Evolutionary conservation across 2,797 vertebrate species (phyloP), one percentile per base, ranked within the genome.

Genomic region (Lepus townsendii): DNA sequence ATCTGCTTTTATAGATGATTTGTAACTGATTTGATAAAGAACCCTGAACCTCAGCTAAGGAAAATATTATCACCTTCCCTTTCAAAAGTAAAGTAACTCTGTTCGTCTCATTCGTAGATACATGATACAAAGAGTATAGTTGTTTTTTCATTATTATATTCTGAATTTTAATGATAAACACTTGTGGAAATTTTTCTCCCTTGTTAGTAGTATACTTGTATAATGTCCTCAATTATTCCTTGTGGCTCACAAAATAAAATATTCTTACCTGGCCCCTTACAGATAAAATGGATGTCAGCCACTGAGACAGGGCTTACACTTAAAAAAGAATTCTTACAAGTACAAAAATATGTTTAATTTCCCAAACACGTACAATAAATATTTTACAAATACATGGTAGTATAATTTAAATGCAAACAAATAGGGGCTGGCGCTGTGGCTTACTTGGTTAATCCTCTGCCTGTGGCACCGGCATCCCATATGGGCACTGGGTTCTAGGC

Each of bases 61-160:
- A 91, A 85, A 92, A 52, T 42, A 1, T 63, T 71, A 35, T 82
- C 14, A 57, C 12, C 7, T 7, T 2, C 14, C 66, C 8, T 42
- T 35, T 3, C 22, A 69, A 66, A 19, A 32, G 3, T 32, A 27
- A 30, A 72, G 83, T 7, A 83, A 83, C 69, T 83, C 24, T 3
- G 3, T 63, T 52, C n/a, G 68, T 84, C 3, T 68, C 38, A 47
- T 91, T 73, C 82, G 54, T 77, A 68, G 66, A 82, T 32, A 69
- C 68, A 6, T 35, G n/a, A 52, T 89, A 78, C 3, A 5, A 66
- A 94, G 77, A 47, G 26, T 57, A 3, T 32, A 66, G 27, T 60
- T 3, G 9, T 75, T 69, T 91, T 91, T 91, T 93, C 54, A 57
- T 57, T 83, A 50, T 57, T 79, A 38, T 65, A 47, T 26, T 79